Evolutionary conservation across 2,888 invertebrate genomes (phyloP), one percentile per base, ranked within the genome.

Genomic region (Caenorhabditis sulstoni): DNA sequence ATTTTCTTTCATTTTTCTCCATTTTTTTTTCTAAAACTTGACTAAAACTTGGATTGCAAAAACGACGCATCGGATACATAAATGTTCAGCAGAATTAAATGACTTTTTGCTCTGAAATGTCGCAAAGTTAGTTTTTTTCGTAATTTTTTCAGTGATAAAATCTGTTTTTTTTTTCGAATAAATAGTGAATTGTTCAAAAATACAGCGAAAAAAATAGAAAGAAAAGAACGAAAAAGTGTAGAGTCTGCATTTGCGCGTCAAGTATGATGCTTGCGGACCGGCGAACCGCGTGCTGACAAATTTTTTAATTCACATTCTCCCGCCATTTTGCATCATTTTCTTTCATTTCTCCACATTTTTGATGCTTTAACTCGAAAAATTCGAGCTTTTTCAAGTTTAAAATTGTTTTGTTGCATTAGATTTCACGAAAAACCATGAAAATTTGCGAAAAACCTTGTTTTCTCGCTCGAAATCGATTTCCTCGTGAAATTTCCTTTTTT

Each of bases 1-100:
- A 12, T 57, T 39, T 35, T 45, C 59, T 35, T n/a, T 35, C 35
- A 16, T 11, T 57, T 49, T 11, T 53, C 41, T 20, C 23, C 41
- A 12, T 11, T 39, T 62, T 62, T 22, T 9, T 8, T 8, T 45
- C 8, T 4, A 45, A n/a, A n/a, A n/a, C n/a, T n/a, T n/a, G n/a
- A n/a, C n/a, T n/a, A n/a, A n/a, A n/a, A n/a, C 22, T 79, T 79
- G 14, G 68, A 73, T 16, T 47, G 44, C 12, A 73, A 73, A 37
- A 73, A 65, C 45, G 50, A 50, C 23, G 73, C 14, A 73, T 73
- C n/a, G 73, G 73, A 50, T 73, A 73, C 23, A 64, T 50, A n/a
- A 64, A 73, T 45, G 50, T 20, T 20, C 44, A 22, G 9, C 44
- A 62, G 18, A 47, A 39, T 39, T 23, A 16, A 18, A 7, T 12